Evolutionary conservation across 2,888 invertebrate genomes (phyloP).

Genomic region (Hyalella azteca): DNA sequence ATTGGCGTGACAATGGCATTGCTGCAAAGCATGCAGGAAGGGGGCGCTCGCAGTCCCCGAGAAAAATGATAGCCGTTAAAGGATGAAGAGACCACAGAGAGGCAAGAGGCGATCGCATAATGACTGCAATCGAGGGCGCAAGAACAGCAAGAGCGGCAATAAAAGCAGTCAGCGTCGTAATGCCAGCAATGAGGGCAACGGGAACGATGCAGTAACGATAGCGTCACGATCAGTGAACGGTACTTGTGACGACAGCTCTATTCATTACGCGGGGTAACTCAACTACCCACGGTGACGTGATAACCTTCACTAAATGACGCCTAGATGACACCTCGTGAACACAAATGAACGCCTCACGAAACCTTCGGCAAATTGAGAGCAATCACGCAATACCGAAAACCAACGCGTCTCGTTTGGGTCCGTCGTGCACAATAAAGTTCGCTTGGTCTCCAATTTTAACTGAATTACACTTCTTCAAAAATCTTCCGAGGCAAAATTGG

Average conservation of each 20-base stretch:
- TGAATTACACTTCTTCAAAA: too few species aligned
- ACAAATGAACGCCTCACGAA: background rate
- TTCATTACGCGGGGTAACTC: background rate
- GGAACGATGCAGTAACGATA: slow-evolving; percentile 21
- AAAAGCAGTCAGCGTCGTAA: slow-evolving; percentile 14
- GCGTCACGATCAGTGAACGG: background rate
- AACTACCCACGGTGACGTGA: background rate
- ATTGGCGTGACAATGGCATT: background rate
- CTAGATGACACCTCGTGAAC: background rate
- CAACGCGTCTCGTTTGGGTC: too few species aligned
- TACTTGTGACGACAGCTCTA: slow-evolving; percentile 22
- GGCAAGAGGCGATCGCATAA: slow-evolving; percentile 26
- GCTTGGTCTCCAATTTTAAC: too few species aligned
- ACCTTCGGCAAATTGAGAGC: too few species aligned
- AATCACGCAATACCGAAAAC: too few species aligned
- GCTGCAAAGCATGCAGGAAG: background rate
- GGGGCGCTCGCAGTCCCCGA: background rate
- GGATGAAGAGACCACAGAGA: background rate
- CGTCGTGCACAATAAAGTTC: too few species aligned
- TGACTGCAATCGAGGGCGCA: slow-evolving; percentile 20
- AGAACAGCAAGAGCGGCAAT: slow-evolving; percentile 31
- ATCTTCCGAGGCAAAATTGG: too few species aligned
- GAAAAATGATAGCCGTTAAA: slow-evolving; percentile 9
- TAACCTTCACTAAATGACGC: background rate
- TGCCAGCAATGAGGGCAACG: slow-evolving; percentile 23